Percentiles rank a stretch among this genome's conserved stretches.
Conservation (phyloP, 2,888 invertebrate species). For the Thelaira solivaga region DNA sequence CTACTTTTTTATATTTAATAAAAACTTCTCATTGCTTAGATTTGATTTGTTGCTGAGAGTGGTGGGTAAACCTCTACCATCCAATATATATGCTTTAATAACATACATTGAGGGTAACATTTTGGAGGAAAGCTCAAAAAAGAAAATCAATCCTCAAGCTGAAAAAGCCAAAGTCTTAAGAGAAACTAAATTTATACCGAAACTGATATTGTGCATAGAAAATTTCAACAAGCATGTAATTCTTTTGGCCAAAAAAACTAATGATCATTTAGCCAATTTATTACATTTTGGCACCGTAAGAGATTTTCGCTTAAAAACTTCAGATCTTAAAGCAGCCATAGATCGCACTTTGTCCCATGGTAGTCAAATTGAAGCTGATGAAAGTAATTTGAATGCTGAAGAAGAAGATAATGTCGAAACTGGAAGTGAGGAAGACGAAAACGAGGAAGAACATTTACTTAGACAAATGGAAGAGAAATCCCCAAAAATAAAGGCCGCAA, state of each 20-base stretch:
- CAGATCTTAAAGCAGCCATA: conserved; percentile 79
- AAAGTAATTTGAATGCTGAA: conserved; percentile 60
- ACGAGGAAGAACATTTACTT: conserved; percentile 65
- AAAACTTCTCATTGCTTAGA: conserved; percentile 71
- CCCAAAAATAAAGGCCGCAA: conserved; percentile 12
- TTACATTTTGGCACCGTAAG: conserved; percentile 81
- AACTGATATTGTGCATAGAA: conserved; percentile 81
- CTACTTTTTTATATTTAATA: not conserved
- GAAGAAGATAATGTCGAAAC: too few relatives aligned
- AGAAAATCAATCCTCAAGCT: conserved; percentile 75
- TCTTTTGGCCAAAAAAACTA: conserved; percentile 80
- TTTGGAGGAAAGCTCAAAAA: conserved; percentile 66
- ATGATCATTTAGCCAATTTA: conserved; percentile 78
- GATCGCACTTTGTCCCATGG: conserved; percentile 75
- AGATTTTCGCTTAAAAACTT: conserved; percentile 80
- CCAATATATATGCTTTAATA: conserved; percentile 79
- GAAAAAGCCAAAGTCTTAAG: conserved; percentile 79
- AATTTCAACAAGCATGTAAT: conserved; percentile 81
- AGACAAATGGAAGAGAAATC: conserved; percentile 64
- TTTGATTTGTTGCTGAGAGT: conserved; percentile 78
- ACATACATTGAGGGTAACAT: conserved; percentile 79
- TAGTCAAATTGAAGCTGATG: conserved; percentile 68
- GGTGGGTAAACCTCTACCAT: conserved; percentile 79
- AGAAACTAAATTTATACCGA: conserved; percentile 81
- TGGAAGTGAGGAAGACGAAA: conserved; percentile 39